Conservation (phyloP, 2,888 invertebrate genomes). For the Scaptomyza parva region DNA sequence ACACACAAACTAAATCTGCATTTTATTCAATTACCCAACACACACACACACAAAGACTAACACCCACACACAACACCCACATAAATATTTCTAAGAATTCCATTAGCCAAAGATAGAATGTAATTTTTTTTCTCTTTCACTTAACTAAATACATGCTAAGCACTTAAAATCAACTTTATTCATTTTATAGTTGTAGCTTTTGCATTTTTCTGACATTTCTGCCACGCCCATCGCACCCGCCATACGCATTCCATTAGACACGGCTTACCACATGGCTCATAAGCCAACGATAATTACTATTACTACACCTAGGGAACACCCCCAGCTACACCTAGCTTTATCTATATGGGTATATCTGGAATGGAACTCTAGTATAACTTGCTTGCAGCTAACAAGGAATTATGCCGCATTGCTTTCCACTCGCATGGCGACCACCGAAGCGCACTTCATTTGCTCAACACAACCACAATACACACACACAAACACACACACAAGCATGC, state of each 20-base stretch:
- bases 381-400: slow-evolving; percentile 54
- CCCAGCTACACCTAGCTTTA: neutral
- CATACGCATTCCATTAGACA: slow-evolving; percentile 31
- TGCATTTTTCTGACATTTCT: slow-evolving; percentile 37
- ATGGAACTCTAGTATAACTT: too few species aligned
- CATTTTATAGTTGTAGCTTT: slow-evolving; percentile 14
- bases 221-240: slow-evolving; percentile 10
- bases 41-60: neutral
- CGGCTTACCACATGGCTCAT: slow-evolving; percentile 31
- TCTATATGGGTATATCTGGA: slow-evolving; percentile 22
- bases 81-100: neutral
- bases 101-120: neutral
- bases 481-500: neutral
- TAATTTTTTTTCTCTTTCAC: neutral
- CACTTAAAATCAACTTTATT: slow-evolving; percentile 28
- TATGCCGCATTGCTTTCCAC: slow-evolving; percentile 51
- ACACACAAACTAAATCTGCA: slow-evolving; percentile 1
- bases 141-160: slow-evolving; percentile 10
- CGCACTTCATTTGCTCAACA: slow-evolving; percentile 60
- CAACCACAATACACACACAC: slow-evolving; percentile 20
- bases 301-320: neutral
- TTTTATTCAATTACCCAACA: slow-evolving; percentile 1
- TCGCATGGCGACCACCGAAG: slow-evolving; percentile 36
- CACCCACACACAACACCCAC: neutral
- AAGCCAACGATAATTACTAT: slow-evolving; percentile 8